Conservation (phyloP, 2,797 vertebrate genomes). For the Parauchenoglanis ngamensis region DNA sequence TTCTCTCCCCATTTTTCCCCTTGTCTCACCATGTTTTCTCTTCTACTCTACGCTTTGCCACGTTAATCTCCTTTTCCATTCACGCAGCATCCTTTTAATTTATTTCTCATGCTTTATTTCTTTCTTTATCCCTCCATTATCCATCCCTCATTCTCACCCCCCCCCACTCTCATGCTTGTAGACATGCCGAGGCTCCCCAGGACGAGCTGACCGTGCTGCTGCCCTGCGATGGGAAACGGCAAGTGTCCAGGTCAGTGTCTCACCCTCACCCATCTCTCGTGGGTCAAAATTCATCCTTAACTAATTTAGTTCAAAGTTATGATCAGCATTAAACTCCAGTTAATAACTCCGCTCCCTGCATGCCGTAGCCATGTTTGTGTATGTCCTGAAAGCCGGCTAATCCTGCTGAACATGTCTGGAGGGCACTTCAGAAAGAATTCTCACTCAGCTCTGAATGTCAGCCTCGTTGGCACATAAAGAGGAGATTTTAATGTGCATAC, state of each 20-base stretch:
- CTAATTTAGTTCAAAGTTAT: background rate
- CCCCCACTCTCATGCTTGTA: constrained; percentile 50
- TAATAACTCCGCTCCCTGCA: background rate
- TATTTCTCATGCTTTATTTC: background rate
- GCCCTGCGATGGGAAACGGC: constrained; percentile 69
- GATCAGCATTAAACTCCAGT: background rate
- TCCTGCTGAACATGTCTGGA: too few species aligned
- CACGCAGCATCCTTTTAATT: background rate
- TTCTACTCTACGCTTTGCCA: background rate
- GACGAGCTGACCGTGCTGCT: constrained; percentile 76
- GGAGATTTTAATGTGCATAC: background rate
- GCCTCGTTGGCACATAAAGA: background rate
- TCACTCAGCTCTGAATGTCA: background rate
- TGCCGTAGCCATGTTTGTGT: background rate
- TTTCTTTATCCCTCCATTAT: background rate
- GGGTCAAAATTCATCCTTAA: background rate
- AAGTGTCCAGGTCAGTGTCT: constrained; percentile 78
- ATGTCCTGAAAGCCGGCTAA: background rate
- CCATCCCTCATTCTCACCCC: constrained; percentile 35
- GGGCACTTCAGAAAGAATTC: background rate
- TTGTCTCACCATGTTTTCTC: background rate
- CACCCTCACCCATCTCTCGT: background rate
- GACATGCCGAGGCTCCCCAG: constrained; percentile 44
- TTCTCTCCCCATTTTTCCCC: too few species aligned
- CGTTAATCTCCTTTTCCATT: too few species aligned